Evolutionary conservation across 1,140 invertebrate species (phyloP).

Genomic region (Ceratitis capitata): DNA sequence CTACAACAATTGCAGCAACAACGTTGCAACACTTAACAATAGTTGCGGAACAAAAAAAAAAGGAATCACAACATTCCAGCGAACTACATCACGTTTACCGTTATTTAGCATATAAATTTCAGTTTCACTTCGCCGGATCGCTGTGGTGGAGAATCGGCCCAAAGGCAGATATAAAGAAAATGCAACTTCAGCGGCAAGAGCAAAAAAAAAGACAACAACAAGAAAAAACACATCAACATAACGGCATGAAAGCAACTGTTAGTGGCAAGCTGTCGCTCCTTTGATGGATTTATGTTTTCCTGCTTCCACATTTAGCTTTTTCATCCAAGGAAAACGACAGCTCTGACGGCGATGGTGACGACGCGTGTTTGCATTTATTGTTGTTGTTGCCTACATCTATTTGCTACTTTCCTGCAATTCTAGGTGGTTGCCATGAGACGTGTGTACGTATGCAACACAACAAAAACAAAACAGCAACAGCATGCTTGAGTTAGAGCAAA

Average conservation of each 20-base stretch:
- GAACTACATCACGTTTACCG: conserved; percentile 33
- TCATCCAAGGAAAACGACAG: background rate
- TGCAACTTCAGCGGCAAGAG: background rate
- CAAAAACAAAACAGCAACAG: background rate
- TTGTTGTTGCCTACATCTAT: background rate
- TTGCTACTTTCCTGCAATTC: conserved; percentile 2
- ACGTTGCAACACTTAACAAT: background rate
- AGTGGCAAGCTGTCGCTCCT: conserved; percentile 29
- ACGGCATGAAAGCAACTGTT: too few species aligned
- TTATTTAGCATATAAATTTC: conserved; percentile 43
- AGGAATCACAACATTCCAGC: background rate
- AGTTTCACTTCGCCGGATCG: conserved; percentile 37
- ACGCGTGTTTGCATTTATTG: background rate
- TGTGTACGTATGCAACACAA: background rate
- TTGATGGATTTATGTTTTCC: conserved; percentile 38
- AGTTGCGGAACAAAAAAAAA: background rate
- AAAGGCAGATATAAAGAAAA: background rate
- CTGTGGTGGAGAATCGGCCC: background rate
- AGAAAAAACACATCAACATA: too few species aligned
- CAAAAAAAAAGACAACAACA: background rate
- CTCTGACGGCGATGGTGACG: background rate
- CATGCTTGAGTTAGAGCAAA: background rate
- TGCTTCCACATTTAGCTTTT: conserved; percentile 18
- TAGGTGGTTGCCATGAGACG: background rate
- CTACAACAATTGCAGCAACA: conserved; percentile 18